Conservation (phyloP, 2,113 vertebrate genomes). For the Toxostoma redivivum region DNA sequence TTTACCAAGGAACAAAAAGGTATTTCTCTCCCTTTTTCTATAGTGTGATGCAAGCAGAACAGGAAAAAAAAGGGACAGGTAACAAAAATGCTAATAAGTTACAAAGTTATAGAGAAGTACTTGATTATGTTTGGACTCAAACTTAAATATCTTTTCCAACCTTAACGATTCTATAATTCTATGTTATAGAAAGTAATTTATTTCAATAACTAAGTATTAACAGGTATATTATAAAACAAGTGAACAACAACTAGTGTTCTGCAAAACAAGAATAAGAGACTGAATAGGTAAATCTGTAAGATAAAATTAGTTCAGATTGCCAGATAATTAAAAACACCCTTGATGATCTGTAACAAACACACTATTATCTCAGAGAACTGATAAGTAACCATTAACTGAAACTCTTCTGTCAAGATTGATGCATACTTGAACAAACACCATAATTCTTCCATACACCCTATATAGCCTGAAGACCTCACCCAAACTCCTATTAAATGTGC, state of each 20-base stretch:
- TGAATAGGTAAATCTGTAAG: not conserved
- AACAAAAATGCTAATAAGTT: not conserved
- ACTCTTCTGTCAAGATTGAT: not conserved
- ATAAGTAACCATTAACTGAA: not conserved
- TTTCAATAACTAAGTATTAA: not conserved
- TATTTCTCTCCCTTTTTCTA: not conserved
- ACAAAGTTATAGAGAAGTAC: not conserved
- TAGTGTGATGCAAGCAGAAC: accelerated
- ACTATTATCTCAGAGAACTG: not conserved
- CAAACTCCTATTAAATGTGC: not conserved
- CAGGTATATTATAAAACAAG: not conserved
- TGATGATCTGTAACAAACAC: not conserved
- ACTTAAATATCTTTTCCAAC: not conserved
- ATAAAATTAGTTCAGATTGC: not conserved
- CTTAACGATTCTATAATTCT: not conserved
- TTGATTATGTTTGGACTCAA: not conserved
- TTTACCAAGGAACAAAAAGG: not conserved
- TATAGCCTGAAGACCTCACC: not conserved
- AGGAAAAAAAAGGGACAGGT: not conserved
- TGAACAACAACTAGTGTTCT: not conserved
- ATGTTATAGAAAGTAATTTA: not conserved
- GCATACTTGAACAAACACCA: not conserved
- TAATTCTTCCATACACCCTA: not conserved
- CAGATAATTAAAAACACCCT: not conserved
- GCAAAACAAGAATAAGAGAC: not conserved